phyloP scores from a whole-genome alignment of 2,797 vertebrate genomes.

The Alcedo quadribrachys region DNA sequence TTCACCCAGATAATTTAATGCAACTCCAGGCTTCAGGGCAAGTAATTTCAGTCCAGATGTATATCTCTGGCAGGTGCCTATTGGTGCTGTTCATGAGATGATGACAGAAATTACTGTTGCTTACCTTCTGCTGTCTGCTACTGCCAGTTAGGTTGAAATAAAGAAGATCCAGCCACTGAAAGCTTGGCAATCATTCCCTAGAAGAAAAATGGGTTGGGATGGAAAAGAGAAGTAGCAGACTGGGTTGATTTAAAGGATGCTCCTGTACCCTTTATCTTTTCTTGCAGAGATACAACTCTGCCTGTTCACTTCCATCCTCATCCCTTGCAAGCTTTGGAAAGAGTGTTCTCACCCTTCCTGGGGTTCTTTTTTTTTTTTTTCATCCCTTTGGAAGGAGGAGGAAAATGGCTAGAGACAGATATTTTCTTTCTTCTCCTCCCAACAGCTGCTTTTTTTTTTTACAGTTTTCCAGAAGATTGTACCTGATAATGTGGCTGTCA shows the following conservation, averaged over 20 bases:
- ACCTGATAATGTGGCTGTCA: not conserved
- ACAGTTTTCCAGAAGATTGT: not conserved
- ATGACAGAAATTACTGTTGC: not conserved
- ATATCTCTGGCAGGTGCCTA: not conserved
- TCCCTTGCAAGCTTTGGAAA: not conserved
- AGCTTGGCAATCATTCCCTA: not conserved
- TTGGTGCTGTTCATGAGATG: not conserved
- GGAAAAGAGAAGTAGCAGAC: not conserved
- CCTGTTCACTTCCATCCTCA: not conserved
- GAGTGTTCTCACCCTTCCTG: not conserved
- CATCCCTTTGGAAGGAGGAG: not conserved
- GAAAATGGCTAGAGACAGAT: not conserved
- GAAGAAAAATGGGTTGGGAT: not conserved
- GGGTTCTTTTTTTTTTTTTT: not conserved
- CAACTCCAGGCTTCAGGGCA: not conserved
- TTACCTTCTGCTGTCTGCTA: not conserved
- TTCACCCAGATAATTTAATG: not conserved
- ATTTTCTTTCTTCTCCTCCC: not conserved
- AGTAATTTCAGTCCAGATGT: not conserved
- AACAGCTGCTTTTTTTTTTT: not conserved
- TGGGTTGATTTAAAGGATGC: not conserved
- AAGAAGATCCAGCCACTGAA: not conserved
- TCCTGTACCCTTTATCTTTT: not conserved
- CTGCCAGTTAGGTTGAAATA: not conserved
- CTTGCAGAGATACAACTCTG: not conserved